Evolutionary conservation across 1,140 invertebrate species (phyloP).

Genomic region (Zaprionus africanus): DNA sequence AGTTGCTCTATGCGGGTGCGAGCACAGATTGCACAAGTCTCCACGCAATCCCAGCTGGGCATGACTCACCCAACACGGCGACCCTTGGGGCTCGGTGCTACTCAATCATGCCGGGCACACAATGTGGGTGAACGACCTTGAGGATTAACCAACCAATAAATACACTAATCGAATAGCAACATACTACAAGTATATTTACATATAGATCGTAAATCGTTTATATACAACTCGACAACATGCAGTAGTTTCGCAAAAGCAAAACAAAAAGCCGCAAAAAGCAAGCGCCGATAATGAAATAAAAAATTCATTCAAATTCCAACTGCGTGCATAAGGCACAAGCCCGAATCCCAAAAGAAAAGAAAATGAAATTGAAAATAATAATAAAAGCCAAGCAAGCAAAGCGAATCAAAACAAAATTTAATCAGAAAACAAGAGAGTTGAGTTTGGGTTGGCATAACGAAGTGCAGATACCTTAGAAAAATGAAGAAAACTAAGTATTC

Average conservation of each 20-base stretch:
- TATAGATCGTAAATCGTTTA: conserved; percentile 10
- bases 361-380: conserved; percentile 18
- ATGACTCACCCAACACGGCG: conserved; percentile 26
- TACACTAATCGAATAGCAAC: conserved; percentile 46
- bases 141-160: conserved; percentile 65
- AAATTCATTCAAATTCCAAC: conserved; percentile 40
- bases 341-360: conserved; percentile 24
- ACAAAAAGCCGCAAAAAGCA: conserved; percentile 44
- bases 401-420: conserved; percentile 55
- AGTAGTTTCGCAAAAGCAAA: conserved; percentile 74
- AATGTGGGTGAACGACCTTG: conserved; percentile 79
- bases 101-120: conserved; percentile 52
- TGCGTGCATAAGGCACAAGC: conserved; percentile 31
- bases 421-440: conserved; percentile 25
- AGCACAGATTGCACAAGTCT: conserved; percentile 38
- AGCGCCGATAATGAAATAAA: conserved; percentile 19
- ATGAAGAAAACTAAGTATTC: not conserved
- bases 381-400: conserved; percentile 34
- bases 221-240: conserved; percentile 50
- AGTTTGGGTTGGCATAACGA: not conserved
- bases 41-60: not conserved
- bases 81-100: not conserved
- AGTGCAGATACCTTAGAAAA: conserved; percentile 1
- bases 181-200: conserved; percentile 22
- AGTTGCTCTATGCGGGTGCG: conserved; percentile 38